Conservation (phyloP, 2,113 vertebrate genomes). For the Albula goreensis region DNA sequence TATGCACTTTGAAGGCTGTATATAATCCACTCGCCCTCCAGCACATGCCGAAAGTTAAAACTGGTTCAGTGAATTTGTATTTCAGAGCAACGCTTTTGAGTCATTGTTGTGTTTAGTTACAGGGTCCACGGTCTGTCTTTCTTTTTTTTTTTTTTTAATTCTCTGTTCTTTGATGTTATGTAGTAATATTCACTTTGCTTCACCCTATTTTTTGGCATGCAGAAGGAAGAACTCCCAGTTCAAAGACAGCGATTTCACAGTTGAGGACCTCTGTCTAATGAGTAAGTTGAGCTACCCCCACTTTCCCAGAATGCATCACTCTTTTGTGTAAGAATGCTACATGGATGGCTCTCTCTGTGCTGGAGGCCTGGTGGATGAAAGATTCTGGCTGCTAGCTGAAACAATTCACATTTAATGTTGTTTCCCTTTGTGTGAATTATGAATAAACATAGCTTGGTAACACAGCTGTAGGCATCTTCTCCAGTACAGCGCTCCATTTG, state of each 20-base stretch:
- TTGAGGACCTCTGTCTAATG: slow-evolving; percentile 91
- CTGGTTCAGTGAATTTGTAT: neutral
- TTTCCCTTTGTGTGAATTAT: neutral
- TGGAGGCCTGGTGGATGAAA: neutral
- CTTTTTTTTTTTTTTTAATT: neutral
- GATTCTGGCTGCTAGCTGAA: no score
- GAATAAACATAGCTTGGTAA: neutral
- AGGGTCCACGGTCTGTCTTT: neutral
- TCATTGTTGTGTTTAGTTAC: neutral
- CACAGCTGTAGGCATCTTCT: neutral
- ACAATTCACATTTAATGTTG: neutral
- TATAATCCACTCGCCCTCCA: neutral
- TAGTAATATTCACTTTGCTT: neutral
- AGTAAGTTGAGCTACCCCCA: slow-evolving; percentile 77
- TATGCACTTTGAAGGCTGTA: neutral
- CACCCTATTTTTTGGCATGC: slow-evolving; percentile 19
- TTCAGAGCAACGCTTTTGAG: neutral
- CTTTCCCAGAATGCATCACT: neutral
- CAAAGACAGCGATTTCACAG: slow-evolving; percentile 80
- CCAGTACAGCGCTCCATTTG: neutral
- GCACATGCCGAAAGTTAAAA: neutral
- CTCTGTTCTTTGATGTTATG: neutral
- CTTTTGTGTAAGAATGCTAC: neutral
- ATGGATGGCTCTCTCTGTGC: neutral
- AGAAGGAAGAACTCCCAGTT: slow-evolving; percentile 89